Evolutionary conservation across 2,113 vertebrate genomes (phyloP), one percentile per base, ranked within the genome.

Genomic region (Cyanoramphus novaezelandiae): DNA sequence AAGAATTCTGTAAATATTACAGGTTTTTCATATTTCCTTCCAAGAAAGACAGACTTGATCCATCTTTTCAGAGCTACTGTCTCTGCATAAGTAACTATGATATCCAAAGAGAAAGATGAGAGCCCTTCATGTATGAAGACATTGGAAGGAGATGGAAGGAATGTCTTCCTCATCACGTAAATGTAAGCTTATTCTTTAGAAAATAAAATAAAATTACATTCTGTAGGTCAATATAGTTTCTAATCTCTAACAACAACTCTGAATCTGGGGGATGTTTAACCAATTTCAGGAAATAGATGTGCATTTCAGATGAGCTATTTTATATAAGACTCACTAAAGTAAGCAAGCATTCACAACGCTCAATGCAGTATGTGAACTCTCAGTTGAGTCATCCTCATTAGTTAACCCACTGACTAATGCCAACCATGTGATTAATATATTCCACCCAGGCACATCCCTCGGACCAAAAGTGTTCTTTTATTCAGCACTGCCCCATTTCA

Each of bases 401-500:
- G 92, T 78, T 70, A 69, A 86, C 52, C 76, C 82, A 41, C 13
- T 88, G 82, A 92, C 90, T 94, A 88, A 92, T 85, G 70, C 88
- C 80, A 90, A 11, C 92, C 74, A 4, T 33, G 76, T 70, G 92
- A 92, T 96, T 89, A 92, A 91, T 80, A 25, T 86, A 95, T 96
- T 96, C 84, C 92, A 90, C 92, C 87, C 86, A 78, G 50, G 87
- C 84, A 86, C 90, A 94, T 95, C 88, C 67, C 90, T 94, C 2
- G 3, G 69, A 89, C 93, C 86, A 63, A 63, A 92, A 94, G 70
- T 67, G 75, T 77, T 87, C 87, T 82, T 96, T 96, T 86, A 92
- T 94, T 88, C 90, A 71, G 86, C 64, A 5, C 68, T 83, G 80
- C 93, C 50, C 55, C 72, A 13, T 95, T 96, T 94, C 75, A 92